A percentile compares a stretch with the other conserved stretches of the same genome.
Evolutionary conservation across 2,888 invertebrate genomes (phyloP).

Genomic region (Lasioglossum villosulum): DNA sequence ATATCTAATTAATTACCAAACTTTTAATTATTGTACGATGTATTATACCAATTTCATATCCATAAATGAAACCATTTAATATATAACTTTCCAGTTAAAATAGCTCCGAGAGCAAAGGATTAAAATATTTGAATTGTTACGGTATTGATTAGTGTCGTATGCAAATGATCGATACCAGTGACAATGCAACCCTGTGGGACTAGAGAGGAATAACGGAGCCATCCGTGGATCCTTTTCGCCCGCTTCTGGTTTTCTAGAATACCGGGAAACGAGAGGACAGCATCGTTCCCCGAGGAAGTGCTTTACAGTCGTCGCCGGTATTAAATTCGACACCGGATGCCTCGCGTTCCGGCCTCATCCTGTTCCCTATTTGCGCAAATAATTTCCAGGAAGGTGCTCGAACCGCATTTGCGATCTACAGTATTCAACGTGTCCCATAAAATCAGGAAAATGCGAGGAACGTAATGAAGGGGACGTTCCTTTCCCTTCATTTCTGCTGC

Average conservation of each 20-base stretch:
- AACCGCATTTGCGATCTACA: not conserved
- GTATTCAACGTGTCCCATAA: not conserved
- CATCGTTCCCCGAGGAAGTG: not conserved
- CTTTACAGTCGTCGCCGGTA: conserved; percentile 23
- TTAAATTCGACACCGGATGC: conserved; percentile 62
- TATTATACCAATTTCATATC: too few relatives aligned
- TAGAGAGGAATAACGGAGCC: not conserved
- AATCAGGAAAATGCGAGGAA: not conserved
- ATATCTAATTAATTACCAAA: too few relatives aligned
- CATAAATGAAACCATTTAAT: too few relatives aligned
- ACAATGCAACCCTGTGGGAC: not conserved
- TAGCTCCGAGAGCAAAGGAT: too few relatives aligned
- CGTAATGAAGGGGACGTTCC: not conserved
- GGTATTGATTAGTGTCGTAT: not conserved
- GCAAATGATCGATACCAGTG: not conserved
- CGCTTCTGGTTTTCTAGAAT: not conserved
- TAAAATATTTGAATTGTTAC: not conserved
- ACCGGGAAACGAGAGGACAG: not conserved
- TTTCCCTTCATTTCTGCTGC: not conserved
- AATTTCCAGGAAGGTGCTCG: conserved; percentile 34
- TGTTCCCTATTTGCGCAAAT: conserved; percentile 29
- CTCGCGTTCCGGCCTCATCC: conserved; percentile 14
- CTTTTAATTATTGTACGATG: too few relatives aligned
- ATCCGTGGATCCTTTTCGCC: not conserved
- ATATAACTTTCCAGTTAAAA: too few relatives aligned